Conservation (phyloP, 2,113 vertebrate species). For the Grus americana region DNA sequence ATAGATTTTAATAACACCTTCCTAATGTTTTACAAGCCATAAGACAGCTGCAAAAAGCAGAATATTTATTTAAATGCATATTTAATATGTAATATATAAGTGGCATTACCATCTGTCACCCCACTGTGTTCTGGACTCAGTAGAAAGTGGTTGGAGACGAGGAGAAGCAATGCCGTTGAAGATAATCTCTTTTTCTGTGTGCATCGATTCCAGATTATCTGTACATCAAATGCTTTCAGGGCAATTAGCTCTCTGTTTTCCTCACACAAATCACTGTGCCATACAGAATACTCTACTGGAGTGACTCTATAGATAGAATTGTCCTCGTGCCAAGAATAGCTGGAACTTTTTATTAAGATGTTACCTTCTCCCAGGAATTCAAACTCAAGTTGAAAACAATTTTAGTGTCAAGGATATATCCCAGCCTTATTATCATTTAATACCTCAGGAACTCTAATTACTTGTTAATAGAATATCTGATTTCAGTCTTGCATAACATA, state of each 20-base stretch:
- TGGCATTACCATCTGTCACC: neutral
- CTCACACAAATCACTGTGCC: neutral
- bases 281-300: neutral
- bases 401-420: neutral
- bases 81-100: neutral
- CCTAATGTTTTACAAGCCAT: neutral
- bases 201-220: neutral
- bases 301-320: neutral
- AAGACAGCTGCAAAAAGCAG: neutral
- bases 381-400: neutral
- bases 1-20: neutral
- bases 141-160: neutral
- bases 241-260: neutral
- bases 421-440: neutral
- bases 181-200: neutral
- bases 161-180: neutral
- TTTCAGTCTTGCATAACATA: neutral
- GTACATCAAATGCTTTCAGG: neutral
- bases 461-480: neutral
- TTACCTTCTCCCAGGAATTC: slow-evolving; percentile 2
- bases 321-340: neutral
- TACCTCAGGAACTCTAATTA: neutral
- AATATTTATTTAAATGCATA: neutral
- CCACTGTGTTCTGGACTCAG: neutral
- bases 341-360: neutral